Base-by-base conservation (phyloP, 2,888 invertebrate genomes). In the Spisula subtruncata region DNA sequence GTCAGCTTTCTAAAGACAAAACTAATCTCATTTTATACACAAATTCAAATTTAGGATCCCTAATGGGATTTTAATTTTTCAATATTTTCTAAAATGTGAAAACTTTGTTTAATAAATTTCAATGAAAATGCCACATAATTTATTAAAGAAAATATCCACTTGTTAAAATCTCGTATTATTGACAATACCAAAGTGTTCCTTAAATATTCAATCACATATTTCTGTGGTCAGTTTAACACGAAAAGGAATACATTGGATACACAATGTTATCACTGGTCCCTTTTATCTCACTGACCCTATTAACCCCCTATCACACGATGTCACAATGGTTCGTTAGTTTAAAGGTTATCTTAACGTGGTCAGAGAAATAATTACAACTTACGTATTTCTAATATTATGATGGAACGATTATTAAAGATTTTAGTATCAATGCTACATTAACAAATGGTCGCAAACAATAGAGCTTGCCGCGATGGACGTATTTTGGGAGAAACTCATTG, bases 351-450 rank as follows among this genome's bases (percentile, higher is more conserved):
- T 35, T 35, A 32, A 16, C 32, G 32, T 35, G 75, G 75, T 12
- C 35, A 75, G 35, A 75, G 35, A 75, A 10, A 66, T 75, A 75
- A 75, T 75, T 14, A 32, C n/a, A n/a, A n/a, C n/a, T n/a, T n/a
- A n/a, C n/a, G n/a, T 41, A 41, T 41, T 41, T 41, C 41, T 41
- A 41, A 41, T 41, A 41, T 41, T 41, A 5, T 41, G 41, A 41
- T 41, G 41, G 2, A 41, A 41, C 4, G 8, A 41, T 41, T 8
- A 41, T 41, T 41, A 5, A 41, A 5, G 8, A 41, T 41, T 41
- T 41, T 41, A 5, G 8, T 41, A 41, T 8, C 41, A 41, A 41
- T 41, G 41, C 41, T 41, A 41, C 41, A 41, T 5, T 8, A 41
- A 41, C 41, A 41, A 41, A 8, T 41, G 41, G 4, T 41, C 41